Evolutionary conservation across 2,888 invertebrate genomes (phyloP), one percentile per base, ranked within the genome.

Genomic region (Oxystoma pomonae): DNA sequence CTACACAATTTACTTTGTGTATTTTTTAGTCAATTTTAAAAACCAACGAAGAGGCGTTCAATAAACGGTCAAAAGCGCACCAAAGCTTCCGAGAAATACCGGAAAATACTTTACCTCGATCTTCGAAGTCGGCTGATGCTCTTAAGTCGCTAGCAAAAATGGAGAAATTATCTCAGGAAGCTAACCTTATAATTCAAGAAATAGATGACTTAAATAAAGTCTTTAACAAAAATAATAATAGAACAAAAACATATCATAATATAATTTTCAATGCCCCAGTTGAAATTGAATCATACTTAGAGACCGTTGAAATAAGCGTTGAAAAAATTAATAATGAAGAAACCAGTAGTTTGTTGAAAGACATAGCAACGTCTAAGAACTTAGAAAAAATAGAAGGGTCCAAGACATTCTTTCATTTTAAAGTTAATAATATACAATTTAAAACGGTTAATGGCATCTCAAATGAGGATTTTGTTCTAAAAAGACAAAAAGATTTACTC

Each of bases 261-360:
- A 66, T 81, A 1, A 68, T 77, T 19, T 68, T 83, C 9, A 72
- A 73, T 21, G 81, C 79, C 18, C 64, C 70, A 55, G 67, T 82
- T 1, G 68, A 71, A 59, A 70, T 81, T 22, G 67, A 67, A 16
- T 78, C 77, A 16, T 71, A 66, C 9, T 68, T 77, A 55, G 68
- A 71, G 1, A 68, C 75, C 20, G 68, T 74, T 20, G 70, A 73
- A 57, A 68, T 81, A 17, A 63, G 66, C 16, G 70, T 77, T 9
- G 61, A 66, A 2, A 69, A 60, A 18, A 66, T 82, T 21, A 80
- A 80, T 65, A 77, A 72, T 1, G 66, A 77, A 12, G 71, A 74
- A 0, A 66, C 76, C 1, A 65, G 74, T 1, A 53, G 72, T 16
- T 70, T 81, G 18, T 65, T 77, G 1, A 72, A 77, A 53, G 75